Base-by-base conservation (phyloP, 2,113 vertebrate genomes). In the Prolemur simus region DNA sequence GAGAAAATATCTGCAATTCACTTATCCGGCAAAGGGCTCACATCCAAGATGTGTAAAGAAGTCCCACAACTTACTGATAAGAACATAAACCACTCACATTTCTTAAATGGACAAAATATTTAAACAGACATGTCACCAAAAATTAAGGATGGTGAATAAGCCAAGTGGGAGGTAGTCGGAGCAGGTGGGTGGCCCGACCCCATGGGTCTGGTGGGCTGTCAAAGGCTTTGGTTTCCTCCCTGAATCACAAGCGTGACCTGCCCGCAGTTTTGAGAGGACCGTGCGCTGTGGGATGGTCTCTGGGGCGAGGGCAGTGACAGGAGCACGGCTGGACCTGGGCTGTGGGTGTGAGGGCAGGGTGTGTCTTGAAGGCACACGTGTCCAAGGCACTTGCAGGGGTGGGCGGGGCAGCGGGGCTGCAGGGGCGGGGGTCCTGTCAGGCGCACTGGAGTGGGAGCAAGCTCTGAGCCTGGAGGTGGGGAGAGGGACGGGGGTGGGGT, bases 101-200 rank as follows among this genome's bases (percentile, higher is more conserved):
- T 15, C 52, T 12, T 5, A 29, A n/a, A 23, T 4, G 39, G 54
- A 25, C 80, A 71, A 78, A 77, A 32, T 25, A 27, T 32, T 37
- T 85, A 39, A 58, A 20, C 66, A n/a, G 58, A 54, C 20, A 4
- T 25, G n/a, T 83, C 27, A 17, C 4, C 37, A 8, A 20, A 14
- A 66, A 27, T 0, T 0, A 32, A 74, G 25, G 32, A 2, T 0
- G 17, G 29, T 3, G 15, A 20, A 15, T 20, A 21, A 8, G 20
- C 52, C 14, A 12, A 0, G 8, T 3, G 85, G 63, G 52, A 52
- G 29, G 4, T 3, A 34, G 18, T 3, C 32, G 45, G 73, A n/a
- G 77, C 12, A 7, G 54, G 54, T 6, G 0, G 2, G 45, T 6
- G 47, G 37, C n/a, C 4, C 8, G 21, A 32, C 15, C 13, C 25